Percentiles rank a stretch among this genome's conserved stretches.
Evolutionary conservation across 2,113 vertebrate genomes (phyloP).

Genomic region (Tragulus kanchil): DNA sequence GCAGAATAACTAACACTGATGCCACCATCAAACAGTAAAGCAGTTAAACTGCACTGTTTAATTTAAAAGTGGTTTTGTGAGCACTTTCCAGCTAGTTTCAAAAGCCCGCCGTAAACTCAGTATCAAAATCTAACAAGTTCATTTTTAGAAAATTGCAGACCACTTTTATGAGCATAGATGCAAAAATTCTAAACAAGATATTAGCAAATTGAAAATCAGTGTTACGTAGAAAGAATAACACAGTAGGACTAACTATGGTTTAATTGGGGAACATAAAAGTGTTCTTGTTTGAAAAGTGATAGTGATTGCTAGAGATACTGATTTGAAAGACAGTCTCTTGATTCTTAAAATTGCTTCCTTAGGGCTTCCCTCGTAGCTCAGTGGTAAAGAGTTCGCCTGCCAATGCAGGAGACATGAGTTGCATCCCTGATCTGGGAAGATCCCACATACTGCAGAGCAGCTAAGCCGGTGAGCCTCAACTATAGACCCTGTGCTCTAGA

Average conservation of each 20-base stretch:
- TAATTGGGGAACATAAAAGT: neutral
- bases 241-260: neutral
- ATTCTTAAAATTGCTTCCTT: neutral
- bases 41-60: neutral
- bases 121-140: neutral
- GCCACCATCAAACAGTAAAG: neutral
- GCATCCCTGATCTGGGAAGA: too few species aligned
- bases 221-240: neutral
- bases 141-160: neutral
- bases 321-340: conserved; percentile 13
- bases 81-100: neutral
- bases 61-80: neutral
- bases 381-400: too few species aligned
- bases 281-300: conserved; percentile 17
- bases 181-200: neutral
- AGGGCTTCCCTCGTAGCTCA: too few species aligned
- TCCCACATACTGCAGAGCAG: too few species aligned
- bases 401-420: too few species aligned
- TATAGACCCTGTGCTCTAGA: too few species aligned
- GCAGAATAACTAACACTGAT: neutral
- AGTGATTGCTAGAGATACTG: neutral
- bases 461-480: too few species aligned
- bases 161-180: neutral
- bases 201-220: neutral
- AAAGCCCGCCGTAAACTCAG: neutral